phyloP scores from a whole-genome alignment of 2,888 invertebrate genomes.

The Seladonia tumulorum region DNA sequence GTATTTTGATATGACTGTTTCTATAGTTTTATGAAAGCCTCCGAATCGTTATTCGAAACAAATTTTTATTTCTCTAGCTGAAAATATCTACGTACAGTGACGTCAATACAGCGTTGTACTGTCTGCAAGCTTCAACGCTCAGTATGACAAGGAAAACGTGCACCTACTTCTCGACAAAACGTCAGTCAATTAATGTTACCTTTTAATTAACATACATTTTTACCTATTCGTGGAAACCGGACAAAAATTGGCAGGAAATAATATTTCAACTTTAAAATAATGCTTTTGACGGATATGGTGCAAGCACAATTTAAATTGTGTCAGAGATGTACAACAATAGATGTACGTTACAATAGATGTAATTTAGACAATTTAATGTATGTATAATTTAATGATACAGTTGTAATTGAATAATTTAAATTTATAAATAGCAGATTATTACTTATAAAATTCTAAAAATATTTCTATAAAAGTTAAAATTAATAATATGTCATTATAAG shows the following conservation, averaged over 20 bases:
- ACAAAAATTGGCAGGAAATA: not conserved
- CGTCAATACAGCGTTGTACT: not conserved
- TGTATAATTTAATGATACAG: no score
- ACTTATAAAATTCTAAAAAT: no score
- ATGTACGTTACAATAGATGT: no score
- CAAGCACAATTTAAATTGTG: not conserved
- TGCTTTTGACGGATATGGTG: not conserved
- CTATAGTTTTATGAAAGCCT: not conserved
- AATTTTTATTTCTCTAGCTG: not conserved
- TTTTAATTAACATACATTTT: slow-evolving; percentile 1
- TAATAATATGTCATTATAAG: no score
- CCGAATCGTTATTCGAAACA: not conserved
- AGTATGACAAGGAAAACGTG: not conserved
- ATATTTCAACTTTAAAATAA: not conserved
- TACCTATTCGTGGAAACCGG: not conserved
- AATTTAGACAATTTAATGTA: not conserved
- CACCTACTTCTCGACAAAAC: not conserved
- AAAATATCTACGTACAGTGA: not conserved
- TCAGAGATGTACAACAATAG: not conserved
- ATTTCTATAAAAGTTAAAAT: no score
- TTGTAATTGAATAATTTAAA: no score
- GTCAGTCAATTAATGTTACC: not conserved
- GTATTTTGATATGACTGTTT: not conserved
- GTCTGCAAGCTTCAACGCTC: not conserved
- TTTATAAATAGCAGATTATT: no score